These are phyloP conservation scores for Anthophora plumipes DNA, from an alignment of 2,888 invertebrate species.

Conservation along the genomic window DNA sequence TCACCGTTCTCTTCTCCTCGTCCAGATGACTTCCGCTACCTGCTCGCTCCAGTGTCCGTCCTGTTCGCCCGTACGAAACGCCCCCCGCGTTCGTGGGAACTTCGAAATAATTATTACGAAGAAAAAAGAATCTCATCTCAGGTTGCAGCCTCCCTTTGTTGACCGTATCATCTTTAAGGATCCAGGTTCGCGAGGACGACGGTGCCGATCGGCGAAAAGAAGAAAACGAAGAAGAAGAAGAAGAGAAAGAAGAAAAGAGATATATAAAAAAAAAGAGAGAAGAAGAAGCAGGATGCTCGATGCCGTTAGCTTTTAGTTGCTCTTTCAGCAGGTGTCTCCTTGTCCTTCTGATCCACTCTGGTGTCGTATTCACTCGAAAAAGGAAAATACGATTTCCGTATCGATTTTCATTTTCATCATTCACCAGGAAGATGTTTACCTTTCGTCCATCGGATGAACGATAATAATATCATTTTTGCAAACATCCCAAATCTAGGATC, in stretches of 20 bases:
- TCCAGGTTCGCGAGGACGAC: conserved; percentile 73
- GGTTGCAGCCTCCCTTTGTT: conserved; percentile 82
- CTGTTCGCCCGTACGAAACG: conserved; percentile 80
- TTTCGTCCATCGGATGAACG: no score
- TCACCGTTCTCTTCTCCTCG: conserved; percentile 75
- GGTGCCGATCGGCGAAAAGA: conserved; percentile 51
- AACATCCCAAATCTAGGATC: no score
- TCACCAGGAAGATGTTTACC: neutral
- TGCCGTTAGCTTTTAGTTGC: conserved; percentile 57
- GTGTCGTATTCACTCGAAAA: conserved; percentile 64
- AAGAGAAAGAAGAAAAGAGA: neutral
- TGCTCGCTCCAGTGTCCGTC: conserved; percentile 79
- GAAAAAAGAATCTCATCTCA: conserved; percentile 76
- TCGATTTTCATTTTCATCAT: conserved; percentile 18
- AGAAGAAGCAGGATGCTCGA: conserved; percentile 38
- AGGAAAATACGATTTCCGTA: conserved; percentile 63
- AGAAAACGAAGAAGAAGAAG: conserved; percentile 1
- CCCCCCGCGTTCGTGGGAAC: conserved; percentile 84
- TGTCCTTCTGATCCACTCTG: conserved; percentile 28
- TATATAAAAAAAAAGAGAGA: no score
- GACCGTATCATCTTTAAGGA: conserved; percentile 83
- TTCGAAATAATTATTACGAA: conserved; percentile 83
- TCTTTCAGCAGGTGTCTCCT: conserved; percentile 70
- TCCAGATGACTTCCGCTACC: conserved; percentile 84
- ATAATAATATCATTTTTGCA: no score